Conservation (phyloP, 64 coral and sea anemone species). For the Anthopleura sola region DNA sequence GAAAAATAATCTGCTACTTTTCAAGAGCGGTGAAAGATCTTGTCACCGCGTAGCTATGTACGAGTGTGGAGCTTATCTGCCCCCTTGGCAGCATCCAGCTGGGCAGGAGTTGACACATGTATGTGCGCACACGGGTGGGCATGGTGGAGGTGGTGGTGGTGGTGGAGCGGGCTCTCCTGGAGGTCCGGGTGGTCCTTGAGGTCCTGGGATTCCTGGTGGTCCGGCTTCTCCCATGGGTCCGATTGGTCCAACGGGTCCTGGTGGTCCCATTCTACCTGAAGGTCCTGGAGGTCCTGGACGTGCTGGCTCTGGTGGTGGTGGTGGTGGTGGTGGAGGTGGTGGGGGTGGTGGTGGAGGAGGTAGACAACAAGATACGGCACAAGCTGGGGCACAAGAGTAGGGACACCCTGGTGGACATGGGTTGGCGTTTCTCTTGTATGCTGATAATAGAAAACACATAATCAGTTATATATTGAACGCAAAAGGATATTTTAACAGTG, state of each 20-base stretch:
- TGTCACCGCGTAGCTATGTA: not conserved
- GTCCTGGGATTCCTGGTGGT: conserved; percentile 89
- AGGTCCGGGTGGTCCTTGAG: conserved; percentile 96
- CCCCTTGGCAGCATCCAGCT: conserved; percentile 72
- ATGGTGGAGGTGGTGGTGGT: conserved; percentile 96
- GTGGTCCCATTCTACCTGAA: conserved; percentile 90
- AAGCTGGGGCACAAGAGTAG: conserved; percentile 75
- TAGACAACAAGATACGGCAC: conserved; percentile 87
- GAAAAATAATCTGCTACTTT: not conserved
- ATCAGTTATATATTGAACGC: not conserved
- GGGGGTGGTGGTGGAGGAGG: conserved; percentile 90
- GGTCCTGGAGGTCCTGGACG: conserved; percentile 97
- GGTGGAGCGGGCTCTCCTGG: conserved; percentile 98
- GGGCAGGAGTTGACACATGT: conserved; percentile 94
- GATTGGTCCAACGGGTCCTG: conserved; percentile 96
- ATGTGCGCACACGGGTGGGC: conserved; percentile 96
- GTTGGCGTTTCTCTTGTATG: conserved; percentile 94
- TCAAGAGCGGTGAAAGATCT: not conserved
- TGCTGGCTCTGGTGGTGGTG: conserved; percentile 99
- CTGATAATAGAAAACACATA: conserved; percentile 29
- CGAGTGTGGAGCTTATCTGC: conserved; percentile 48
- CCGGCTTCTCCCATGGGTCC: conserved; percentile 99
- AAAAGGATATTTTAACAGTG: not conserved
- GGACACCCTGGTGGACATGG: conserved; percentile 99
- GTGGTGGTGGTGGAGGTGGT: conserved; percentile 92